Percentiles rank a stretch among this genome's conserved stretches.
Conservation (phyloP, 1,140 invertebrate genomes). For the Achroia grisella region DNA sequence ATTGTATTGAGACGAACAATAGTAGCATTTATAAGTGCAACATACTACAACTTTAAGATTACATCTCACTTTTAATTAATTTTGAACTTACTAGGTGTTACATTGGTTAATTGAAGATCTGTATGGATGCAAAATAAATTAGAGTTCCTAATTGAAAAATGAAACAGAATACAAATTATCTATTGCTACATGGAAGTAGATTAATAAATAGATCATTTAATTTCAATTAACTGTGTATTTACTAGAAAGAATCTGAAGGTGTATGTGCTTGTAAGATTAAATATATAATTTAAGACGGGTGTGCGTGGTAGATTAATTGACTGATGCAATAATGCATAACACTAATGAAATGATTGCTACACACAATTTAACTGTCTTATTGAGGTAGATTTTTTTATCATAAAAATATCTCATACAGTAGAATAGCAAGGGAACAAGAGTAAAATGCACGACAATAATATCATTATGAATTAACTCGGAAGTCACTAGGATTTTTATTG, state of each 20-base stretch:
- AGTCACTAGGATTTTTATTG: too few species aligned
- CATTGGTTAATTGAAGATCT: slow-evolving; percentile 6
- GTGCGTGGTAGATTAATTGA: not conserved
- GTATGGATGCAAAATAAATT: slow-evolving; percentile 10
- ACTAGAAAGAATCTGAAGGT: too few species aligned
- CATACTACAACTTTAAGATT: slow-evolving; percentile 9
- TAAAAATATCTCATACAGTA: too few species aligned
- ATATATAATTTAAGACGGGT: too few species aligned
- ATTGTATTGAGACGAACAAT: slow-evolving; percentile 18
- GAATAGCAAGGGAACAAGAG: too few species aligned
- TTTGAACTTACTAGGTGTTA: slow-evolving; percentile 3
- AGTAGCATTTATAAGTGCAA: slow-evolving; percentile 9
- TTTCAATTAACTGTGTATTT: slow-evolving; percentile 8
- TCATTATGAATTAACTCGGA: too few species aligned
- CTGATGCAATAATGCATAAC: not conserved
- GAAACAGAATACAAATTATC: slow-evolving; percentile 25
- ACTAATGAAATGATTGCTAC: not conserved
- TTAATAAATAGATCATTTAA: slow-evolving; percentile 34
- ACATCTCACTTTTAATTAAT: slow-evolving; percentile 13
- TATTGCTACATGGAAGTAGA: too few species aligned
- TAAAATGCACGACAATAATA: too few species aligned
- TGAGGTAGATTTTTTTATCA: too few species aligned
- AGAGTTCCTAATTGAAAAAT: slow-evolving; percentile 21
- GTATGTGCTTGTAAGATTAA: too few species aligned
- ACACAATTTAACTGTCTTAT: too few species aligned